Evolutionary conservation across 2,888 invertebrate genomes (phyloP).

Genomic region (Drosophila limbata): DNA sequence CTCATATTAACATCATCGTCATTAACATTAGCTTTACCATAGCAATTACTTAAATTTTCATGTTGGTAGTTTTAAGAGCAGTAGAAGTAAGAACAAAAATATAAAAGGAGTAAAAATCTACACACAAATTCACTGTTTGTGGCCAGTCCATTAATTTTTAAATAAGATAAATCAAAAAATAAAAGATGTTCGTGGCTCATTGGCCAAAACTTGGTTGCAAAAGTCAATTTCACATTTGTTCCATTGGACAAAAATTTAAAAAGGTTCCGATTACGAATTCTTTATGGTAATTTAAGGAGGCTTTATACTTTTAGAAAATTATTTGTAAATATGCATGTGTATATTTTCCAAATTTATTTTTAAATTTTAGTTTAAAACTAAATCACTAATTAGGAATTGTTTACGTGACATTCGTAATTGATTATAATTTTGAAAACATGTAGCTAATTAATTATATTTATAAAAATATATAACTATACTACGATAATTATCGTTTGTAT

Average conservation of each 20-base stretch:
- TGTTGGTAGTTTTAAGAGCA: conserved; percentile 14
- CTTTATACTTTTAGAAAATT: no score
- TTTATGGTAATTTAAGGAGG: no score
- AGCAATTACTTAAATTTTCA: conserved; percentile 43
- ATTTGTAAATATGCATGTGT: no score
- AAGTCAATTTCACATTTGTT: no score
- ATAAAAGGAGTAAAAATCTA: background rate
- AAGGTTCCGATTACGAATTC: no score
- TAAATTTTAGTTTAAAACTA: background rate
- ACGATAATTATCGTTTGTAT: background rate
- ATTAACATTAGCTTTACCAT: conserved; percentile 49
- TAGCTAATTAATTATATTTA: background rate
- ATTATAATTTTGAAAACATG: background rate
- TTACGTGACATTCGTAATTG: background rate
- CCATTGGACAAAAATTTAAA: no score
- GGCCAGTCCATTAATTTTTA: background rate
- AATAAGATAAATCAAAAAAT: no score
- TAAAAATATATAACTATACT: no score
- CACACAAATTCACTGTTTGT: background rate
- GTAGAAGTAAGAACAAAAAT: conserved; percentile 1
- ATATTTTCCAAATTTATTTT: background rate
- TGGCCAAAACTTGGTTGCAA: no score
- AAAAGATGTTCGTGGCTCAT: no score
- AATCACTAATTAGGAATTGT: background rate
- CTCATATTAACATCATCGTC: conserved; percentile 40